Percentiles rank a stretch among this genome's conserved stretches.
Conservation (phyloP, 2,888 invertebrate genomes). For the Tiliacea aurago region DNA sequence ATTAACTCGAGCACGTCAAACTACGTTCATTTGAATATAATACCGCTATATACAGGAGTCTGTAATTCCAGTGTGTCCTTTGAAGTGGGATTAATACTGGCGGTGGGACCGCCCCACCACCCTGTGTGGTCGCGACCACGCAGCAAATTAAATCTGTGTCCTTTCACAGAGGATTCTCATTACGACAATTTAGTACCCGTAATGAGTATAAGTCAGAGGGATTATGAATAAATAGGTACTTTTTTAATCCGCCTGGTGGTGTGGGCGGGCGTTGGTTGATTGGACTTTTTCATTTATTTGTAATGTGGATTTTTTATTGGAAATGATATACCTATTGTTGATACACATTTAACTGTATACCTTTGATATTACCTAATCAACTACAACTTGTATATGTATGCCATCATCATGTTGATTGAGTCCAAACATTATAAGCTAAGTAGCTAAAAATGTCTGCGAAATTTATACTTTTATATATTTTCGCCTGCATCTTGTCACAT, state of each 20-base stretch:
- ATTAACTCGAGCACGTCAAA: constrained; percentile 73
- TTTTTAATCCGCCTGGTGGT: constrained; percentile 38
- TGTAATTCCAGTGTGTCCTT: constrained; percentile 85
- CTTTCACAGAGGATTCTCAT: constrained; percentile 82
- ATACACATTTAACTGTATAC: neutral
- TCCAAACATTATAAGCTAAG: too few relatives aligned
- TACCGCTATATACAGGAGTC: constrained; percentile 70
- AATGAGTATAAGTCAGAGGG: constrained; percentile 72
- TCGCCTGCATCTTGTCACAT: too few relatives aligned
- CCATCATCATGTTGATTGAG: too few relatives aligned
- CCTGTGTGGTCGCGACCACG: constrained; percentile 75
- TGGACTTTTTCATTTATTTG: constrained; percentile 48
- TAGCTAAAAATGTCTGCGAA: too few relatives aligned
- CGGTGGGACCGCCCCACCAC: constrained; percentile 67
- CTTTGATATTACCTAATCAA: too few relatives aligned
- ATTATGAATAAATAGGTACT: constrained; percentile 49
- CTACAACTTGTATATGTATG: too few relatives aligned
- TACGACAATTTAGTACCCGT: constrained; percentile 79
- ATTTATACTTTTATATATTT: too few relatives aligned
- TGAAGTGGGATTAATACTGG: constrained; percentile 87
- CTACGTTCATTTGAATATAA: constrained; percentile 75
- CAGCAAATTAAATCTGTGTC: constrained; percentile 85
- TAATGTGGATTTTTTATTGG: constrained; percentile 5
- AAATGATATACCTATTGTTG: constrained; percentile 18
- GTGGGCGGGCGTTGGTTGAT: constrained; percentile 28